Base-by-base conservation (phyloP, 2,113 vertebrate species). In the Tragelaphus scriptus region DNA sequence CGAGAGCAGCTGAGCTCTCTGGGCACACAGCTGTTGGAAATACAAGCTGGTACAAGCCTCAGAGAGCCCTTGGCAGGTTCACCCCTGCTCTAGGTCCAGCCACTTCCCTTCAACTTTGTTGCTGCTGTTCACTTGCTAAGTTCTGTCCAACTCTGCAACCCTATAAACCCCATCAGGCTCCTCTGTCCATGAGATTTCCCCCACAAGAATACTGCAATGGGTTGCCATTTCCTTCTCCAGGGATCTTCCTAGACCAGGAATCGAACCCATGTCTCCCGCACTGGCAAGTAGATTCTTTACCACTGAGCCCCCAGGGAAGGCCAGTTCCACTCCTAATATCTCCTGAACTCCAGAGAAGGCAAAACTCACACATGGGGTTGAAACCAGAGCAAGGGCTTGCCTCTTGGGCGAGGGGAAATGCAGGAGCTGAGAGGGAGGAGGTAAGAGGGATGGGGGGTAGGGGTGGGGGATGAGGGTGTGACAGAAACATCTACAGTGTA, bases 1-100 rank as follows among this genome's bases (percentile, higher is more conserved):
- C 1, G 13, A 12, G 8, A 84, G 32, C 10, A 40, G n/a, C 11
- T 1, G 3, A 32, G 8, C 36, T 9, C 51, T 87, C 8, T 2
- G 1, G 11, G 5, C 71, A 32, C 25, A 15, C 7, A 10, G 92
- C 77, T 82, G 11, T 3, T 2, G 68, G 16, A 65, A 49, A 30
- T 2, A 47, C 15, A 88, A 63, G 49, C 80, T 28, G 65, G 32
- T 1, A 12, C 61, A 32, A 32, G 51, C n/a, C 63, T 55, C 65
- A 17, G 40, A 63, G 40, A 61, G 58, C 10, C 59, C 28, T 14
- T 14, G n/a, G 58, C 13, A 7, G n/a, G 14, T 40, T 40, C 44
- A 23, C 30, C 21, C 51, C 47, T 23, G 25, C 86, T 55, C 96
- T 28, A 4, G 49, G 10, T n/a, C 85, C 32, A 61, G 17, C 6